phyloP scores from a whole-genome alignment of 2,888 invertebrate genomes.

The Dasypolia templi region DNA sequence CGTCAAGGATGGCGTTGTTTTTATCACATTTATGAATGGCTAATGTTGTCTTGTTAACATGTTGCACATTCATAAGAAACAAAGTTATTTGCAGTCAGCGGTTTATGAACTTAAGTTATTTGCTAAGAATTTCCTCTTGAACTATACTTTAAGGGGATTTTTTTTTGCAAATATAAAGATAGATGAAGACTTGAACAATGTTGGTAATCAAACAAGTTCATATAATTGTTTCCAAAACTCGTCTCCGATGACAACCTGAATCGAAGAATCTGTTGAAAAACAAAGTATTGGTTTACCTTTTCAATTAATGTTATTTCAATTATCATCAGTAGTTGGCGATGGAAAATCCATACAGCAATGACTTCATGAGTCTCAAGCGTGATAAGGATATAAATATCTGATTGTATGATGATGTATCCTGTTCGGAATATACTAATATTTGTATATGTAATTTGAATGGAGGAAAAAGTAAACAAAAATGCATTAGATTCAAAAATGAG shows the following conservation, averaged over 20 bases:
- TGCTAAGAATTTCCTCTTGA: too few relatives aligned
- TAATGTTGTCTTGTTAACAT: conserved; percentile 60
- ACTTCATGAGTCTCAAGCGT: conserved; percentile 1
- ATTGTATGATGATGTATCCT: conserved; percentile 10
- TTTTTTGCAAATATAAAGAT: conserved; percentile 8
- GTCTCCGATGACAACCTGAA: not conserved
- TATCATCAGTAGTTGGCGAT: conserved; percentile 2
- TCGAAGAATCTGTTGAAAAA: conserved; percentile 18
- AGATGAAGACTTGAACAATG: conserved; percentile 11
- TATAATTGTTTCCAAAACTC: not conserved
- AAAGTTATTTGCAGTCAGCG: conserved; percentile 22
- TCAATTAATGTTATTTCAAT: not conserved
- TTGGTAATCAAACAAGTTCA: conserved; percentile 13
- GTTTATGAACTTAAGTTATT: too few relatives aligned
- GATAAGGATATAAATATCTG: conserved; percentile 14
- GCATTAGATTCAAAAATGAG: conserved; percentile 28
- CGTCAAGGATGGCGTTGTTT: conserved; percentile 67
- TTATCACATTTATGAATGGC: conserved; percentile 64
- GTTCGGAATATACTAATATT: conserved; percentile 18
- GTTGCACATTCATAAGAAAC: conserved; percentile 29
- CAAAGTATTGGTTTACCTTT: not conserved
- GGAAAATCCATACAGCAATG: conserved; percentile 11
- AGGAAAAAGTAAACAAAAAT: conserved; percentile 39
- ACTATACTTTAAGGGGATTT: conserved; percentile 2
- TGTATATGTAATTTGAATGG: conserved; percentile 19